These are phyloP conservation scores for Amphilophus citrinellus DNA, from an alignment of 2,113 vertebrate species.

Conservation along the genomic window DNA sequence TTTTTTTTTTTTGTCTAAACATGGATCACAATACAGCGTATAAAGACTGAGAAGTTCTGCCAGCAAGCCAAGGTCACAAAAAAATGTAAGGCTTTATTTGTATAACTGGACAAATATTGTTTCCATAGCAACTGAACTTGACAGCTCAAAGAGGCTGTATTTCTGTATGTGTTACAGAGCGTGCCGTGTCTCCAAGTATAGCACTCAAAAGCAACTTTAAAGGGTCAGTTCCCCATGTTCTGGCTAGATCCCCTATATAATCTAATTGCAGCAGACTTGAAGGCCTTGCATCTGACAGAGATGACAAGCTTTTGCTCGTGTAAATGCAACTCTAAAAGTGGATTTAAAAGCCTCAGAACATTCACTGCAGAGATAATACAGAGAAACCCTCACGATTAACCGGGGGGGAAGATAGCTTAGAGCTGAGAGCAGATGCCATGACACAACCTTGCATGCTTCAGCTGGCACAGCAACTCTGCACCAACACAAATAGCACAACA, in stretches of 20 bases:
- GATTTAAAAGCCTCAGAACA: slow-evolving; percentile 22
- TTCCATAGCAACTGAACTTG: slow-evolving; percentile 68
- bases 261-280: neutral
- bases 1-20: neutral
- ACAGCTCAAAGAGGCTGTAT: slow-evolving; percentile 32
- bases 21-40: neutral
- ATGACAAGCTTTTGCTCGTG: neutral
- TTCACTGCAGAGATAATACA: neutral
- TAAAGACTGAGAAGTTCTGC: slow-evolving; percentile 40
- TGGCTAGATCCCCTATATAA: neutral
- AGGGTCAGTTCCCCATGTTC: neutral
- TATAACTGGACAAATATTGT: slow-evolving; percentile 61
- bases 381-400: slow-evolving; percentile 41
- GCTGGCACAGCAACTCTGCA: slow-evolving; percentile 49
- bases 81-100: slow-evolving; percentile 53
- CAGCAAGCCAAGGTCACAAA: slow-evolving; percentile 43
- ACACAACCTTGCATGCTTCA: slow-evolving; percentile 40
- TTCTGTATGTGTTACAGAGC: slow-evolving; percentile 19
- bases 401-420: slow-evolving; percentile 40
- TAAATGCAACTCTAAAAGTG: slow-evolving; percentile 1
- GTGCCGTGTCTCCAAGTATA: neutral
- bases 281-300: neutral
- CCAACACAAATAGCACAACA: slow-evolving; percentile 40
- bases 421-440: slow-evolving; percentile 57
- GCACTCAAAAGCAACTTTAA: neutral